phyloP scores from a whole-genome alignment of 2,888 invertebrate species.

The Sesia bembeciformis region DNA sequence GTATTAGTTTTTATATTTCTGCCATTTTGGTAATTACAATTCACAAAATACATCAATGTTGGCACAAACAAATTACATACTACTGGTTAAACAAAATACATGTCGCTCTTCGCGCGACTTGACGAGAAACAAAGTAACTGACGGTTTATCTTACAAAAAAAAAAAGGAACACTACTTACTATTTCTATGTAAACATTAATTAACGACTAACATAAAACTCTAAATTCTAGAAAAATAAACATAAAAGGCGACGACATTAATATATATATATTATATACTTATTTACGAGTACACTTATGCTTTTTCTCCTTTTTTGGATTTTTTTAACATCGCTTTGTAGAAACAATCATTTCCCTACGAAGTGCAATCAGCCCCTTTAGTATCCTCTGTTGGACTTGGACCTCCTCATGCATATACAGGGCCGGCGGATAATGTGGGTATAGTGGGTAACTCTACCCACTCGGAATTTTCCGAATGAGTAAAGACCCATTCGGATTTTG shows the following conservation, averaged over 20 bases:
- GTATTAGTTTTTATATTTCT: neutral
- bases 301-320: neutral
- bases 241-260: conserved; percentile 45
- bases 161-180: conserved; percentile 40
- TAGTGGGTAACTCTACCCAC: too few relatives aligned
- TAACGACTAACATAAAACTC: conserved; percentile 65
- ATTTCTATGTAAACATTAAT: conserved; percentile 48
- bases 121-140: neutral
- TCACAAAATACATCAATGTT: neutral
- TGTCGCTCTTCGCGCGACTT: conserved; percentile 19
- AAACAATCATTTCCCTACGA: conserved; percentile 27
- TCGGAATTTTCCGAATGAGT: too few relatives aligned
- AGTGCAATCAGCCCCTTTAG: too few relatives aligned
- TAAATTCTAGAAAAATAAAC: conserved; percentile 65
- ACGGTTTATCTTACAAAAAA: conserved; percentile 3
- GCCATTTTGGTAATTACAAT: neutral
- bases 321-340: conserved; percentile 49
- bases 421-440: too few relatives aligned
- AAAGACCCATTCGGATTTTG: too few relatives aligned
- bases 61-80: neutral
- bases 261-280: conserved; percentile 11
- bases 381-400: too few relatives aligned
- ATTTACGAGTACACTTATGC: conserved; percentile 30
- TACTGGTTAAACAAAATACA: conserved; percentile 25
- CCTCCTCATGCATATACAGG: too few relatives aligned